These are phyloP conservation scores for Micromesistius poutassou DNA, from an alignment of 2,797 vertebrate species.

Conservation along the genomic window DNA sequence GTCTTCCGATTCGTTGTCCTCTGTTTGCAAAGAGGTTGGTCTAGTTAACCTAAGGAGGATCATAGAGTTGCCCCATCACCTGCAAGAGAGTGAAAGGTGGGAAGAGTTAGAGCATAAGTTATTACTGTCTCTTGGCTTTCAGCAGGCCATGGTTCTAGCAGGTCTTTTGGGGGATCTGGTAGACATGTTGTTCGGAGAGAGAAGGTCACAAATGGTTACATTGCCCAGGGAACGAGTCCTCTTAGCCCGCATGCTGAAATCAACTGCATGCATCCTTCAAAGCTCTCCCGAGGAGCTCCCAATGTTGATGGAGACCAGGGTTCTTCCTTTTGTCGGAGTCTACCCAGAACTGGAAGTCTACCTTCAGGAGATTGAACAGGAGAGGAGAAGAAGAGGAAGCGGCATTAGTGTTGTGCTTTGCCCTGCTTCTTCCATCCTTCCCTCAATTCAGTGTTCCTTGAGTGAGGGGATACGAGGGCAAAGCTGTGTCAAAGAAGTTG, in stretches of 20 bases:
- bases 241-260: constrained; percentile 61
- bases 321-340: constrained; percentile 64
- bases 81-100: constrained; percentile 61
- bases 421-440: constrained; percentile 57
- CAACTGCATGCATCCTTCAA: constrained; percentile 59
- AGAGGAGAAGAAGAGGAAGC: constrained; percentile 39
- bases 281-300: constrained; percentile 55
- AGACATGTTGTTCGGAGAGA: constrained; percentile 54
- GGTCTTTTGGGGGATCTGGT: constrained; percentile 61
- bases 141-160: constrained; percentile 68
- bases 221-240: constrained; percentile 62
- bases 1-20: constrained; percentile 1
- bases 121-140: constrained; percentile 66
- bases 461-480: neutral
- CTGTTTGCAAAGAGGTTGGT: constrained; percentile 14
- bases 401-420: constrained; percentile 55
- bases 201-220: constrained; percentile 21
- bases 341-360: constrained; percentile 62
- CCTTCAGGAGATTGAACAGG: constrained; percentile 45
- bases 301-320: constrained; percentile 63
- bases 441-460: constrained; percentile 36
- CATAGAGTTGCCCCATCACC: constrained; percentile 71
- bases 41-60: constrained; percentile 66
- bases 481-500: constrained; percentile 23
- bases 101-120: constrained; percentile 52